Percentiles rank a stretch among this genome's conserved stretches.
phyloP scores from a whole-genome alignment of 2,113 vertebrate species.

The Microtus montanus region DNA sequence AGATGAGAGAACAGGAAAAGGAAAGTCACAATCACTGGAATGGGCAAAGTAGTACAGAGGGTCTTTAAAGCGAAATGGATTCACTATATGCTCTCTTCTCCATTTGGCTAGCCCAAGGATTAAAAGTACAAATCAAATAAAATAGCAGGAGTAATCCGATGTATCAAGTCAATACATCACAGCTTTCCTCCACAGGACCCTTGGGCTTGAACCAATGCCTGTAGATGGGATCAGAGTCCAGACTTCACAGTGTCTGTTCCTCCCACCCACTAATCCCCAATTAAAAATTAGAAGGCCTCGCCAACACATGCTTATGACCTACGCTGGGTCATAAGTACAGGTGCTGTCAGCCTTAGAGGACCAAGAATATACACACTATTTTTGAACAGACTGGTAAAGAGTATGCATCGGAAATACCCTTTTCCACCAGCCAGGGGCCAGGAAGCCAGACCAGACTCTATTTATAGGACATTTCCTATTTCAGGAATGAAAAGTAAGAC shows the following conservation, averaged over 20 bases:
- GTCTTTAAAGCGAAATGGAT: constrained; percentile 28
- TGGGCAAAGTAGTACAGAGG: background rate
- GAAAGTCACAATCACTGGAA: background rate
- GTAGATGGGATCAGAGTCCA: constrained; percentile 84
- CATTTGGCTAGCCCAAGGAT: background rate
- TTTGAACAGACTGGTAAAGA: constrained; percentile 5
- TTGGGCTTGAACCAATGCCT: constrained; percentile 30
- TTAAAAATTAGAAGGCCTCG: background rate
- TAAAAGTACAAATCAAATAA: background rate
- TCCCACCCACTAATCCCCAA: background rate
- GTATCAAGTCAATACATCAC: background rate
- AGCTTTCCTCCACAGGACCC: background rate
- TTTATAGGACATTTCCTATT: constrained; percentile 50
- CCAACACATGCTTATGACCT: background rate
- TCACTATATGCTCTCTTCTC: background rate
- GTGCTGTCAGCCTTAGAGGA: background rate
- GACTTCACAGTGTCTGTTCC: background rate
- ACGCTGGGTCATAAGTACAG: background rate
- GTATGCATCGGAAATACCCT: constrained; percentile 39
- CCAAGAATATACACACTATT: constrained; percentile 48
- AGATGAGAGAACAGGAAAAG: constrained; percentile 58
- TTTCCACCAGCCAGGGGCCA: constrained; percentile 30
- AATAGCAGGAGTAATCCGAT: background rate
- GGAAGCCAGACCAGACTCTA: constrained; percentile 28
- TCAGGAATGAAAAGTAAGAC: constrained; percentile 40